A percentile compares a stretch with the other conserved stretches of the same genome.
Conservation (phyloP, 2,888 invertebrate species). For the Zhuqinia jingwanae region DNA sequence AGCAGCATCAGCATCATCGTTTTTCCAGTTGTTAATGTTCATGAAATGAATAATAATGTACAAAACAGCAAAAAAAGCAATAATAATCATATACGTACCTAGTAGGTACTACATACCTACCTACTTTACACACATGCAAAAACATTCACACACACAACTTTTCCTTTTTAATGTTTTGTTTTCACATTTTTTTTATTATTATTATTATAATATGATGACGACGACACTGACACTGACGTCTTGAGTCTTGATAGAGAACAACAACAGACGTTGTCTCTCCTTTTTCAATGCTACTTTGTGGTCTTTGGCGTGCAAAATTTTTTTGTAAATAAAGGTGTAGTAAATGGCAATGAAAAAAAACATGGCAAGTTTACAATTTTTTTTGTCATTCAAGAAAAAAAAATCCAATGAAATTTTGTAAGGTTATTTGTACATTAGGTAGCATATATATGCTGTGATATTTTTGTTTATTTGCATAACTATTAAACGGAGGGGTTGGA, state of each 20-base stretch:
- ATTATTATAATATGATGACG: too few species aligned
- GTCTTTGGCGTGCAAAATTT: not conserved
- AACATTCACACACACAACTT: not conserved
- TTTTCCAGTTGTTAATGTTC: slow-evolving; percentile 41
- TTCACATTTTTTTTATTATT: slow-evolving; percentile 21
- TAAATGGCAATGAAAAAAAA: not conserved
- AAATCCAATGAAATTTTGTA: too few species aligned
- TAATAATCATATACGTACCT: not conserved
- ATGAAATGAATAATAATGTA: slow-evolving; percentile 28
- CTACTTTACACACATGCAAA: too few species aligned
- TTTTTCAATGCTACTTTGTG: too few species aligned
- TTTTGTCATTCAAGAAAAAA: not conserved
- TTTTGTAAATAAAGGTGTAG: not conserved
- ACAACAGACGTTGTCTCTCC: too few species aligned
- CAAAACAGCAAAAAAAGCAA: slow-evolving; percentile 11
- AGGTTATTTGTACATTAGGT: too few species aligned
- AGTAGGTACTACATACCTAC: too few species aligned
- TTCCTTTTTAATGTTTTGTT: slow-evolving; percentile 23
- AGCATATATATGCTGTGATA: not conserved
- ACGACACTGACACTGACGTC: slow-evolving; percentile 30
- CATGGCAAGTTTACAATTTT: not conserved
- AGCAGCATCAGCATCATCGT: slow-evolving; percentile 14
- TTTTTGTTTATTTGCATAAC: slow-evolving; percentile 1
- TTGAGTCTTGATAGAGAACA: not conserved
- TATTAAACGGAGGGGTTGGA: not conserved